A percentile compares a stretch with the other conserved stretches of the same genome.
phyloP scores from a whole-genome alignment of 2,888 invertebrate species.

The Macrosiphum euphorbiae region DNA sequence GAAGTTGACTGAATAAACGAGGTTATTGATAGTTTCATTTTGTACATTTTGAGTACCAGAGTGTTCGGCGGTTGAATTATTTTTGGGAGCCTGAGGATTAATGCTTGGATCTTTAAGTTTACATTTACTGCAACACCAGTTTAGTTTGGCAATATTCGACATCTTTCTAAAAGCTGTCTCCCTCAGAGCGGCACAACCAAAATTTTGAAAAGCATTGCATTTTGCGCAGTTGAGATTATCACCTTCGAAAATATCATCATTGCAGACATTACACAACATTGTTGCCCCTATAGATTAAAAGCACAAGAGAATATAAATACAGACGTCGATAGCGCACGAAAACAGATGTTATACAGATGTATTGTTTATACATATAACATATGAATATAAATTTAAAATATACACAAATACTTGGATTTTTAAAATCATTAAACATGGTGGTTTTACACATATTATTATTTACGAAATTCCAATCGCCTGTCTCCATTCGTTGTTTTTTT shows the following conservation, averaged over 20 bases:
- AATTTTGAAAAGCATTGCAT: too few relatives aligned
- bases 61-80: background rate
- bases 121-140: background rate
- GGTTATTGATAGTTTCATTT: background rate
- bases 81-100: background rate
- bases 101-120: constrained; percentile 17
- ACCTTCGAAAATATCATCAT: too few relatives aligned
- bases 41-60: background rate
- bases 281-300: too few relatives aligned
- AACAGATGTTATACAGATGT: constrained; percentile 40
- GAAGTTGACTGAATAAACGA: background rate
- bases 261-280: too few relatives aligned
- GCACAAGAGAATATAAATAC: too few relatives aligned
- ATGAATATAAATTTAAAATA: constrained; percentile 59
- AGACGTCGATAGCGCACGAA: too few relatives aligned
- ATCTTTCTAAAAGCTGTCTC: too few relatives aligned
- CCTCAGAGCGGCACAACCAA: too few relatives aligned
- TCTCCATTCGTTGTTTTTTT: background rate
- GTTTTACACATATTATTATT: constrained; percentile 56
- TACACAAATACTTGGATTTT: constrained; percentile 55
- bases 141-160: too few relatives aligned
- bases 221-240: too few relatives aligned
- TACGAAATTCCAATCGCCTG: background rate
- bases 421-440: constrained; percentile 31
- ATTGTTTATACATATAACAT: constrained; percentile 63